These are phyloP conservation scores for Paraescarpia echinospica DNA, from an alignment of 1,140 invertebrate species.

Conservation along the genomic window DNA sequence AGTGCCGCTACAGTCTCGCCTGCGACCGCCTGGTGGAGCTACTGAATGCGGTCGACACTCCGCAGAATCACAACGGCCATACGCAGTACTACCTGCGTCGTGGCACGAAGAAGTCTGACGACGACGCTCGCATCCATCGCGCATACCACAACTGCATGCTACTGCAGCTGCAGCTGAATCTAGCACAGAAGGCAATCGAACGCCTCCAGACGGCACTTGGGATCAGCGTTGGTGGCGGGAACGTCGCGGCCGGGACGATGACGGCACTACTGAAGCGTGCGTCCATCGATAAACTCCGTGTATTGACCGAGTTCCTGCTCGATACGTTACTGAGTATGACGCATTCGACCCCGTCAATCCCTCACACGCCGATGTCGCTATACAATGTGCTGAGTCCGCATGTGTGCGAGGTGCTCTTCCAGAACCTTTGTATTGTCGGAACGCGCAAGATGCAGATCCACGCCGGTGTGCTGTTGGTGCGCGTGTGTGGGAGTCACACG, in stretches of 20 bases:
- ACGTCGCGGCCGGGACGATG: neutral
- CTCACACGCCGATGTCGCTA: conserved; percentile 43
- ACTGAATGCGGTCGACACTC: neutral
- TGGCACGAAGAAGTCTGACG: conserved; percentile 47
- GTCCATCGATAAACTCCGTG: conserved; percentile 70
- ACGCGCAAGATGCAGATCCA: conserved; percentile 70
- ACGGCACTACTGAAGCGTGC: conserved; percentile 41
- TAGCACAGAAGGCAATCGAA: conserved; percentile 72
- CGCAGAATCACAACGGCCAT: conserved; percentile 29
- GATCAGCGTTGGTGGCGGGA: neutral
- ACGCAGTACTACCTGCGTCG: conserved; percentile 50
- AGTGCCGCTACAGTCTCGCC: conserved; percentile 80
- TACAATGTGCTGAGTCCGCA: conserved; percentile 62
- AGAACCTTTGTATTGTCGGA: conserved; percentile 68
- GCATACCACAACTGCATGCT: conserved; percentile 82
- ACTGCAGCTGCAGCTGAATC: conserved; percentile 76
- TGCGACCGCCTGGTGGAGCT: conserved; percentile 42
- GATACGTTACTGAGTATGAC: conserved; percentile 71
- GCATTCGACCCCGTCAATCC: conserved; percentile 60
- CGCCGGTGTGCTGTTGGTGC: conserved; percentile 75
- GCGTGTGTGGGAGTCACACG: conserved; percentile 74
- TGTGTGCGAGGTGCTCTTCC: conserved; percentile 71
- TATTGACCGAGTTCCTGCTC: conserved; percentile 76
- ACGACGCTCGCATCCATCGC: conserved; percentile 71
- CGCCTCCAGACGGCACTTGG: conserved; percentile 66